Percentiles rank a stretch among this genome's conserved stretches.
These are phyloP conservation scores for Timema podura DNA, from an alignment of 2,888 invertebrate species.

Conservation along the genomic window DNA sequence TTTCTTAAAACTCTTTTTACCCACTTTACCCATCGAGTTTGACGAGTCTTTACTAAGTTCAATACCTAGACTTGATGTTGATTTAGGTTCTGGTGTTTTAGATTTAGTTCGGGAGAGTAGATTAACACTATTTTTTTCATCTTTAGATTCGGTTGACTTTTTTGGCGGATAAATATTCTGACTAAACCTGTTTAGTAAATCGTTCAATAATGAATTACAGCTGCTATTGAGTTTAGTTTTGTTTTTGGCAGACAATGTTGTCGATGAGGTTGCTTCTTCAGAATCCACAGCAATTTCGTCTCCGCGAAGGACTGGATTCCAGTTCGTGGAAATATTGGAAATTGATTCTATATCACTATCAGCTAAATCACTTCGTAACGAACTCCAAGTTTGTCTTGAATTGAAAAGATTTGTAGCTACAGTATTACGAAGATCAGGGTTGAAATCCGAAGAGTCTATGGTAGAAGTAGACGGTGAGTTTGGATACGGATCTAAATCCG, in stretches of 20 bases:
- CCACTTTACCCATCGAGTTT: constrained; percentile 16
- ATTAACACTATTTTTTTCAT: constrained; percentile 37
- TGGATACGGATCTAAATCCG: constrained; percentile 65
- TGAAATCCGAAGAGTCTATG: constrained; percentile 24
- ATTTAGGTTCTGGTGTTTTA: constrained; percentile 52
- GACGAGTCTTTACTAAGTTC: constrained; percentile 36
- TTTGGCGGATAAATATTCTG: constrained; percentile 49
- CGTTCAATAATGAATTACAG: constrained; percentile 60
- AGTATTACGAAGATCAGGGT: constrained; percentile 14
- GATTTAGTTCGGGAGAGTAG: constrained; percentile 9
- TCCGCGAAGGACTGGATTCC: constrained; percentile 10
- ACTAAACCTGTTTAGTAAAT: constrained; percentile 62
- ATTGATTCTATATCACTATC: constrained; percentile 52
- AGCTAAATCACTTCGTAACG: constrained; percentile 16
- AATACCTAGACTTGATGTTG: constrained; percentile 58
- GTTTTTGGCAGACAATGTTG: constrained; percentile 58
- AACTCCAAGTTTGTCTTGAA: constrained; percentile 19
- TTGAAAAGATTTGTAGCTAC: constrained; percentile 7
- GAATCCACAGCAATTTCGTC: constrained; percentile 47
- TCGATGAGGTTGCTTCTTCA: constrained; percentile 61
- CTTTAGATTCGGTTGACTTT: constrained; percentile 44
- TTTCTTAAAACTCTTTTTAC: constrained; percentile 20
- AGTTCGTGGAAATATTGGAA: constrained; percentile 51
- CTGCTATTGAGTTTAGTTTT: constrained; percentile 47
- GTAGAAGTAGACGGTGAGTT: constrained; percentile 44